Evolutionary conservation across 2,888 invertebrate species (phyloP), one percentile per base, ranked within the genome.

Genomic region (Thecophora atra): DNA sequence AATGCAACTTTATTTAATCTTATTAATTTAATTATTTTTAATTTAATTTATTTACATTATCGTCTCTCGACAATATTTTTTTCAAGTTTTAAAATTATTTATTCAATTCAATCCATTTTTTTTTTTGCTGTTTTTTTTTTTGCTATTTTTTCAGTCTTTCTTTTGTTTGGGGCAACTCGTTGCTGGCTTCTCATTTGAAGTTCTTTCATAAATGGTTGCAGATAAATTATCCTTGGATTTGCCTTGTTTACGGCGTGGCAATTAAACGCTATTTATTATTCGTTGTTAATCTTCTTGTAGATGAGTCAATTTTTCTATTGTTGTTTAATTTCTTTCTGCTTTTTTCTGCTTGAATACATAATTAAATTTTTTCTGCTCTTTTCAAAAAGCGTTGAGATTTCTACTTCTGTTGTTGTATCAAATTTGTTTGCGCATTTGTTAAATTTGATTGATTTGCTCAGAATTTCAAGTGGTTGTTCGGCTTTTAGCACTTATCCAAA

Each of bases 241-340:
- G 80, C 81, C 80, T 81, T 81, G 81, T 80, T 81, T 81, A 81
- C 81, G 81, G 81, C 80, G 81, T 81, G 82, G 81, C 81, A 81
- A 81, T 81, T 81, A 81, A 81, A 81, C 81, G 81, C 81, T 82
- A 81, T 78, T 80, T 63, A 26, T 56, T 13, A 56, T 68, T 54
- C 19, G 19, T 24, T 37, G 37, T 37, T 37, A 37, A 37, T 37
- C 37, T n/a, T n/a, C n/a, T 37, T 11, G 37, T 37, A 2, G 37
- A 26, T 51, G 67, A n/a, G n/a, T 64, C 19, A n/a, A 11, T 64
- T 65, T 65, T 65, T 44, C 47, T 21, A 7, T 47, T 6, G 8
- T 47, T 28, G 47, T 52, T 52, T 37, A 37, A 42, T 51, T 66
- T 47, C 17, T 51, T 66, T 47, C 17, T 51, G 26, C 30, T 17